These are phyloP conservation scores for Motacilla tschutschensis DNA, from an alignment of 2,113 vertebrate species.

Conservation along the genomic window DNA sequence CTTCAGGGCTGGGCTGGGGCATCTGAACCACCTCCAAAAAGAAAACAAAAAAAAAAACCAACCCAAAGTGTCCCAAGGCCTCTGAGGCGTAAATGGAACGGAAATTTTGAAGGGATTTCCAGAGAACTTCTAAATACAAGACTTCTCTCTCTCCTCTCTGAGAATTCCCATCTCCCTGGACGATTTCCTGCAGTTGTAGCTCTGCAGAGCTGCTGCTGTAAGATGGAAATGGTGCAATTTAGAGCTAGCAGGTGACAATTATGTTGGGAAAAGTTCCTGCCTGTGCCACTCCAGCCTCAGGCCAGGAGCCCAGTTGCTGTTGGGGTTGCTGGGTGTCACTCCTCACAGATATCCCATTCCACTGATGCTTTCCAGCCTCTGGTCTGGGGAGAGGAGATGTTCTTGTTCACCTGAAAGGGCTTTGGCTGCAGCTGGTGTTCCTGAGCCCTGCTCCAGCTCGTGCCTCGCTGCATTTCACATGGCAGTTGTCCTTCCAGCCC, in stretches of 20 bases:
- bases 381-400: background rate
- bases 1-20: background rate
- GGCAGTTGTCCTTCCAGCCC: constrained; percentile 21
- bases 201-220: background rate
- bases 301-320: background rate
- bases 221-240: background rate
- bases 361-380: background rate
- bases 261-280: background rate
- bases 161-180: constrained; percentile 28
- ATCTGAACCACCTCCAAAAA: background rate
- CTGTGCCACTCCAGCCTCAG: background rate
- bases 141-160: background rate
- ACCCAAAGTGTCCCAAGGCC: background rate
- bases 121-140: background rate
- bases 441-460: background rate
- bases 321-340: background rate
- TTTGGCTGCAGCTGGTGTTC: background rate
- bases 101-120: background rate
- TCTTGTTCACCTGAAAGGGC: background rate
- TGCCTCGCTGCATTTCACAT: background rate
- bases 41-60: background rate
- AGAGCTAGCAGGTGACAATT: background rate
- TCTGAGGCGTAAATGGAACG: background rate
- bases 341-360: background rate
- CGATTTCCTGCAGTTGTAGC: constrained; percentile 21